Base-by-base conservation (phyloP, 2,797 vertebrate genomes). In the Leptatherina wallacei region DNA sequence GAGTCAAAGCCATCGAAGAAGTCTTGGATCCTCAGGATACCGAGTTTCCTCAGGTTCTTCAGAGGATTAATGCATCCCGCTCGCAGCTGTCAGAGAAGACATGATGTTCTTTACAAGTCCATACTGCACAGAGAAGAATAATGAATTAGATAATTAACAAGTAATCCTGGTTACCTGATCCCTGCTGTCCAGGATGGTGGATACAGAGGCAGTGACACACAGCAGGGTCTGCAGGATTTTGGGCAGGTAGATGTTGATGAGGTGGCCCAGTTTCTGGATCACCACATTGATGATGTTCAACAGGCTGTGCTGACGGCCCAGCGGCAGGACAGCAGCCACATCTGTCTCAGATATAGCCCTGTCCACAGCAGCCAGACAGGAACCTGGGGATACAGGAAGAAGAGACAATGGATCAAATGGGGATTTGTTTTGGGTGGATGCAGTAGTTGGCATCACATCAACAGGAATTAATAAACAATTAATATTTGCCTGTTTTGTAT, bases 241-340 rank as follows among this genome's bases (percentile, higher is more conserved):
- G 51, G 97, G 95, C 82, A 99, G 90, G 86, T 97, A 94, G 0
- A 72, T 69, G 66, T 92, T 87, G 86, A 99, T 95, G 54, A 98
- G 93, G 74, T 98, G 96, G 38, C 97, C 97, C 79, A 99, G 94
- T 70, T 98, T 97, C 81, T 96, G 95, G 62, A 99, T 81, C 29
- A 98, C 96, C 52, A 96, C 85, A 3, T 95, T 95, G 4, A 99
- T 93, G 84, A 96, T 92, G 20, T 97, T 99, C 67, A 98, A 92
- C 77, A 99, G 90, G 62, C 96, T 95, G 18, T 99, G 98, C 85
- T 97, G 97, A 3, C 96, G 96, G n/a, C 98, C 98, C 80, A 99
- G 89, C 3, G 98, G 98, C 65, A 99, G 92, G 27, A 98, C 93
- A 42, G 94, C 93, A 2, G 93, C 92, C 51, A 94, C 76, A 72